Conservation (phyloP, 2,888 invertebrate species). For the Trimorus sp. region DNA sequence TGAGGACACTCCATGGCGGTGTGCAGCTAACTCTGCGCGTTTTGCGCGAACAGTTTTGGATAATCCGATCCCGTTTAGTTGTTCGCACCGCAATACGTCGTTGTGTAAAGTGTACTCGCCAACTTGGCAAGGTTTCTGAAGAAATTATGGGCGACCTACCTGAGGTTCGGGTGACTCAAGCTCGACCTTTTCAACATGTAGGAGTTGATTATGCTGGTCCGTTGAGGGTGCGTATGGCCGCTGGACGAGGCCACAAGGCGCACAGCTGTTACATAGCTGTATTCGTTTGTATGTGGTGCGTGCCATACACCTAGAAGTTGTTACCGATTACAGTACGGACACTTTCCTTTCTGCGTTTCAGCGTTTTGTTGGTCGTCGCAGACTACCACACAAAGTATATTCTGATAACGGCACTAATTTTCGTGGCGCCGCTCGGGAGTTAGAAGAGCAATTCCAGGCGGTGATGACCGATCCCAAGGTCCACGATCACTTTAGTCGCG, state of each 20-base stretch:
- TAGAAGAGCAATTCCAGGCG: background rate
- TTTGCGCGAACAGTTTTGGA: too few species aligned
- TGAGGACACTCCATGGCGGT: too few species aligned
- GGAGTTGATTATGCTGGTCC: slow-evolving; percentile 30
- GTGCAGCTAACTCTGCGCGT: too few species aligned
- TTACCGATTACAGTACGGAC: background rate
- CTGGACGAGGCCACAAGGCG: background rate
- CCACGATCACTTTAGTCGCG: background rate
- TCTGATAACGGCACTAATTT: slow-evolving; percentile 4
- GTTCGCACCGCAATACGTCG: background rate
- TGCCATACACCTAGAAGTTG: slow-evolving; percentile 1
- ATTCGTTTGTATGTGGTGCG: slow-evolving; percentile 5
- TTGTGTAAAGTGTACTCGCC: background rate
- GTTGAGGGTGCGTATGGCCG: background rate
- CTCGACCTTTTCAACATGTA: background rate
- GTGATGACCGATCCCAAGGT: background rate
- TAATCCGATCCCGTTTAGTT: background rate
- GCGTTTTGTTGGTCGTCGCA: background rate
- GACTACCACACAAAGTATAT: background rate
- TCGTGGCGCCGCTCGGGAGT: background rate
- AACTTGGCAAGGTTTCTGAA: background rate
- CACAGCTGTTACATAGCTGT: slow-evolving; percentile 9
- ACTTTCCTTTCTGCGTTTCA: background rate
- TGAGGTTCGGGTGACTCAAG: background rate
- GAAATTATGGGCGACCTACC: slow-evolving; percentile 27